phyloP scores from a whole-genome alignment of 2,797 vertebrate species.

The Enteromius trimaculatus region DNA sequence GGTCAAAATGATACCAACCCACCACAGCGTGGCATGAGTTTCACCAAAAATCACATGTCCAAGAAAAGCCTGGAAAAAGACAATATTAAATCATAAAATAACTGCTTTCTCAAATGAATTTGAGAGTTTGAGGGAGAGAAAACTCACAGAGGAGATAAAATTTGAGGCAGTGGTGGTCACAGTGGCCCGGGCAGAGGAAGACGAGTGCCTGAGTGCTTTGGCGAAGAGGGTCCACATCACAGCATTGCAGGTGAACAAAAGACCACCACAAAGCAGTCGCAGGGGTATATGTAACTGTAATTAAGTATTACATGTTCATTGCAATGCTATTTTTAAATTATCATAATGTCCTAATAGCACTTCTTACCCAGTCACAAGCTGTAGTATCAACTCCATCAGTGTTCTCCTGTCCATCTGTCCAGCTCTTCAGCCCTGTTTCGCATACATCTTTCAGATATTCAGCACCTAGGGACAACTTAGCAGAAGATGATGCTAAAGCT shows the following conservation, averaged over 20 bases:
- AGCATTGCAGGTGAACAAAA: conserved; percentile 84
- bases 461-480: conserved; percentile 82
- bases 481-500: conserved; percentile 81
- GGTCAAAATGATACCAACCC: conserved; percentile 84
- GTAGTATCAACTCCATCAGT: conserved; percentile 37
- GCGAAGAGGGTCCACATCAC: conserved; percentile 95
- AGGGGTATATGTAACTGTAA: conserved; percentile 82
- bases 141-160: conserved; percentile 89
- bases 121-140: not conserved
- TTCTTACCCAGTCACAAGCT: conserved; percentile 74
- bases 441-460: conserved; percentile 75
- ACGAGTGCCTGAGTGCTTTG: conserved; percentile 87
- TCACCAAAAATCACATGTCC: conserved; percentile 81
- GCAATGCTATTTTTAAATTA: too few species aligned
- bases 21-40: conserved; percentile 86
- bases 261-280: conserved; percentile 73
- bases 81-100: not conserved
- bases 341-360: not conserved
- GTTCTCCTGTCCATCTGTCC: conserved; percentile 43
- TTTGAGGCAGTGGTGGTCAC: conserved; percentile 89
- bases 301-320: not conserved
- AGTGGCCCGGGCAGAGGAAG: conserved; percentile 88
- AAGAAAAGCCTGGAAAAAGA: conserved; percentile 71
- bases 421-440: conserved; percentile 59
- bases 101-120: not conserved